Evolutionary conservation across 2,888 invertebrate genomes (phyloP), one percentile per base, ranked within the genome.

Genomic region (Apodemia zela): DNA sequence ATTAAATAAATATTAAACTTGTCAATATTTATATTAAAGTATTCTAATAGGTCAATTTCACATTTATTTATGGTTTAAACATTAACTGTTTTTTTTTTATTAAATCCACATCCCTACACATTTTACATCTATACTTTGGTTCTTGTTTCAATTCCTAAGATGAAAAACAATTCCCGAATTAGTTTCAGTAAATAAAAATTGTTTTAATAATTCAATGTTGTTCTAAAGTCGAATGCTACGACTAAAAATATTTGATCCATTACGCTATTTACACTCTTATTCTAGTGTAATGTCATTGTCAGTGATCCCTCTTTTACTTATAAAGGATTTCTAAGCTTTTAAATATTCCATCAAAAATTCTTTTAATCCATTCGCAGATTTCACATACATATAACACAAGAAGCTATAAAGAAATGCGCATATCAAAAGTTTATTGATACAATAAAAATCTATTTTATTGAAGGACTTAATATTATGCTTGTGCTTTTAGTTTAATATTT

Each of bases 261-360:
- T 80, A 81, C 71, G 71, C 80, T 85, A 87, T 85, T 72, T 87
- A 89, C 87, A 88, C 77, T 74, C 80, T 82, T 82, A 76, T 66
- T 66, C 73, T 76, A 76, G 66, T 69, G 74, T 74, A 71, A 81
- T 80, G 79, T 79, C 77, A 75, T 79, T 72, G 72, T 78, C 75
- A 79, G 76, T 89, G 90, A 84, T 89, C 89, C 89, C 90, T 80
- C 82, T 81, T 81, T 85, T 84, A 75, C 80, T 73, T 74, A 76
- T 73, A 80, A 82, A 82, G 81, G 81, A 82, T 79, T 65, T 59
- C 33, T 57, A 62, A 54, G 54, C 21, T 54, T 54, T 15, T 54
- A 54, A 54, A 54, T 54, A 54, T 54, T 54, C 54, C 54, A 54
- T 54, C 25, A 54, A 54, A 54, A 54, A 54, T 54, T 51, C 51